phyloP scores from a whole-genome alignment of 64 coral and sea anemone genomes.

The Anthopleura sola region DNA sequence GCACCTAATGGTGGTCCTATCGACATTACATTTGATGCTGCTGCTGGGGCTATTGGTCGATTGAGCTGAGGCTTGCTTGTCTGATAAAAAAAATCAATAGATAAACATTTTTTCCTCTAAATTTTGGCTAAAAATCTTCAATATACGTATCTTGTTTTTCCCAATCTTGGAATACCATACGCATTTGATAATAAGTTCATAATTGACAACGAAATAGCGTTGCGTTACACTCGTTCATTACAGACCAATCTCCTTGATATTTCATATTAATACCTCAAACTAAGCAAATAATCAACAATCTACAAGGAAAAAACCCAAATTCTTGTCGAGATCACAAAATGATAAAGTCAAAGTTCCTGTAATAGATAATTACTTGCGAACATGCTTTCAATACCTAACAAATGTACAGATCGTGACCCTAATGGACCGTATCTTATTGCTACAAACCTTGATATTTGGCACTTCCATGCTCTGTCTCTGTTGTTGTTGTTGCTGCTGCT shows the following conservation, averaged over 20 bases:
- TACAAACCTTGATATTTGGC: not conserved
- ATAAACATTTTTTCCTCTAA: not conserved
- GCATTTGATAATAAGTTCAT: too few relatives aligned
- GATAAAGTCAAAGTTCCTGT: not conserved
- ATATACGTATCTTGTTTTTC: not conserved
- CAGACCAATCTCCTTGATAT: not conserved
- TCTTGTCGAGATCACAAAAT: not conserved
- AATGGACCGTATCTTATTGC: not conserved
- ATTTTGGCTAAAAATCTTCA: too few relatives aligned
- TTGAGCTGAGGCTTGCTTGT: conserved; percentile 40
- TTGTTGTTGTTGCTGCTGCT: not conserved
- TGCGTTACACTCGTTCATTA: not conserved
- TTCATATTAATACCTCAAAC: not conserved
- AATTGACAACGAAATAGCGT: not conserved
- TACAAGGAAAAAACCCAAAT: not conserved
- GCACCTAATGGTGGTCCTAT: conserved; percentile 12
- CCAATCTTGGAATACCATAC: too few relatives aligned
- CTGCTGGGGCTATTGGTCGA: conserved; percentile 66
- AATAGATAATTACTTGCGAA: not conserved
- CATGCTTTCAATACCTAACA: not conserved
- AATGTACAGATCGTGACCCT: not conserved
- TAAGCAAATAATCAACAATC: not conserved
- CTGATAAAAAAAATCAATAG: not conserved
- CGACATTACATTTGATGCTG: conserved; percentile 39
- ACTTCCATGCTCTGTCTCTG: not conserved